These are phyloP conservation scores for Prinia subflava DNA, from an alignment of 2,113 vertebrate genomes.

Conservation along the genomic window DNA sequence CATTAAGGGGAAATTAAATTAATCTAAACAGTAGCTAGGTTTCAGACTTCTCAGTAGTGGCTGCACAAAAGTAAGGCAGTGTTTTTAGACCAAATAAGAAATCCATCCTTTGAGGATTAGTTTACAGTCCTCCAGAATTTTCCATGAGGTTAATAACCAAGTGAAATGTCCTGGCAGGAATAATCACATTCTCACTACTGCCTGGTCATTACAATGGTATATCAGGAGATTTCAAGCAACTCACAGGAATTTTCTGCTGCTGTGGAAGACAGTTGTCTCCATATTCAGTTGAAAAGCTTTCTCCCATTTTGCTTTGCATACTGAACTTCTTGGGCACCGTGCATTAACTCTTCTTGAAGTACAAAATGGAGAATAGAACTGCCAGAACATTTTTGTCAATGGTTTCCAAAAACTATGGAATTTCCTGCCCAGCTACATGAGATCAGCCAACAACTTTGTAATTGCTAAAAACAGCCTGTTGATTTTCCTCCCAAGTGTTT, in stretches of 20 bases:
- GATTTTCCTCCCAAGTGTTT: constrained; percentile 57
- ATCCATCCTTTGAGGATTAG: constrained; percentile 35
- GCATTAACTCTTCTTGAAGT: constrained; percentile 59
- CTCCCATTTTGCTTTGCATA: constrained; percentile 17
- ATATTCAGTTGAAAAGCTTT: not conserved
- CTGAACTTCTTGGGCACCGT: constrained; percentile 22
- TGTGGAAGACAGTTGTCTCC: not conserved
- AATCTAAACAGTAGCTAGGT: constrained; percentile 43
- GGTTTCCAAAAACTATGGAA: constrained; percentile 52
- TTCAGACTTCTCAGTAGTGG: constrained; percentile 22
- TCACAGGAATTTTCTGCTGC: not conserved
- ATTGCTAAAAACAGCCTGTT: constrained; percentile 56
- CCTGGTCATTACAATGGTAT: not conserved
- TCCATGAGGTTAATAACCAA: constrained; percentile 10
- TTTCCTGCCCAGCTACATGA: constrained; percentile 54
- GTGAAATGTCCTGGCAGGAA: not conserved
- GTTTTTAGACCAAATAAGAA: constrained; percentile 53
- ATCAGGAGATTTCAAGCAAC: not conserved
- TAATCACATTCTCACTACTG: not conserved
- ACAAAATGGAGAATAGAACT: constrained; percentile 19
- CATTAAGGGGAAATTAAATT: constrained; percentile 30
- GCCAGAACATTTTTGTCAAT: constrained; percentile 54
- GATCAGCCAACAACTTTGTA: constrained; percentile 49
- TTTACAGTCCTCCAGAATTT: constrained; percentile 46
- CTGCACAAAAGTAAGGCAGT: not conserved